Conservation (phyloP, 2,797 vertebrate species). For the Pyrocephalus nanus region DNA sequence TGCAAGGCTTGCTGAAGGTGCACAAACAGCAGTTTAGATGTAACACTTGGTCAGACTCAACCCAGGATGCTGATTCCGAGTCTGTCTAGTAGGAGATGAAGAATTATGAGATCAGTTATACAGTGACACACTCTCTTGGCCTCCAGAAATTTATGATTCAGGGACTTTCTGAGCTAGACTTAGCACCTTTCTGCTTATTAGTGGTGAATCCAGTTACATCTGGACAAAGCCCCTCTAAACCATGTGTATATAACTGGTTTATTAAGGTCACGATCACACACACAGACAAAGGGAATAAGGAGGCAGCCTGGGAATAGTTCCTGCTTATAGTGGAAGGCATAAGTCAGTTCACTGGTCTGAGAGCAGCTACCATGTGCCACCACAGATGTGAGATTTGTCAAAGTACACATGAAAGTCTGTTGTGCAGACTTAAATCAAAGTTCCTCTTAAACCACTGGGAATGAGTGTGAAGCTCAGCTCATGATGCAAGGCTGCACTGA, state of each 20-base stretch:
- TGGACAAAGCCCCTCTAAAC: neutral
- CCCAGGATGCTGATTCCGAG: neutral
- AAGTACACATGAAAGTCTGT: neutral
- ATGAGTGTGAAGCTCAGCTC: neutral
- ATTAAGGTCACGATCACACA: neutral
- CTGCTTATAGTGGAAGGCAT: neutral
- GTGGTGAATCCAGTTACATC: neutral
- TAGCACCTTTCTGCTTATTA: neutral
- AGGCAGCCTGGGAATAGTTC: neutral
- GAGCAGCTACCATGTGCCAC: neutral
- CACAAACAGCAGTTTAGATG: neutral
- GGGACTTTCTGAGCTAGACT: neutral
- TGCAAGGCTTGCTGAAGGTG: neutral
- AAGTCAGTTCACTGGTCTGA: neutral
- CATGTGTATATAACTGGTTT: neutral
- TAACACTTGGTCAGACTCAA: neutral
- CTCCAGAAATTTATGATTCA: neutral
- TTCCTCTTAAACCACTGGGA: neutral
- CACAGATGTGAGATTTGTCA: neutral
- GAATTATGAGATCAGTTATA: neutral
- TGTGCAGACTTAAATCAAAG: neutral
- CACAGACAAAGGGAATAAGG: neutral
- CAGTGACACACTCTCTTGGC: neutral
- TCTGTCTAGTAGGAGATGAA: neutral
- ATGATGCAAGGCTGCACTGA: neutral